Percentiles rank a stretch among this genome's conserved stretches.
These are phyloP conservation scores for cat (Felis catus) DNA, from an alignment of 2,113 vertebrate genomes.

Conservation along the genomic window F.catus_Fca126_mat1.0 CM031428.1:48502001-48502500, in stretches of 20 bases:
- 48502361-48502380: background rate
- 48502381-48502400: background rate
- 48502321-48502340: background rate
- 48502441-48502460: background rate
- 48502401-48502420: background rate
- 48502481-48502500: background rate
- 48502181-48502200: background rate
- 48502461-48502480: background rate
- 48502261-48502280: background rate
- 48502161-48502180: background rate
- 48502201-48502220: background rate
- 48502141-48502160: background rate
- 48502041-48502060: background rate
- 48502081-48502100: background rate
- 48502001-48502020: background rate
- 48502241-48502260: background rate
- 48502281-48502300: background rate
- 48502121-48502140: background rate
- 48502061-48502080: background rate
- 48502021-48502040: background rate
- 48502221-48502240: background rate
- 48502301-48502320: background rate
- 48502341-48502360: slow-evolving; percentile 11
- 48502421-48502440: slow-evolving; percentile 4
- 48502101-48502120: background rate